Percentiles rank a stretch among this genome's conserved stretches.
Conservation (phyloP, 92 coral and sea anemone genomes). For the Parazoanthus swiftii region DNA sequence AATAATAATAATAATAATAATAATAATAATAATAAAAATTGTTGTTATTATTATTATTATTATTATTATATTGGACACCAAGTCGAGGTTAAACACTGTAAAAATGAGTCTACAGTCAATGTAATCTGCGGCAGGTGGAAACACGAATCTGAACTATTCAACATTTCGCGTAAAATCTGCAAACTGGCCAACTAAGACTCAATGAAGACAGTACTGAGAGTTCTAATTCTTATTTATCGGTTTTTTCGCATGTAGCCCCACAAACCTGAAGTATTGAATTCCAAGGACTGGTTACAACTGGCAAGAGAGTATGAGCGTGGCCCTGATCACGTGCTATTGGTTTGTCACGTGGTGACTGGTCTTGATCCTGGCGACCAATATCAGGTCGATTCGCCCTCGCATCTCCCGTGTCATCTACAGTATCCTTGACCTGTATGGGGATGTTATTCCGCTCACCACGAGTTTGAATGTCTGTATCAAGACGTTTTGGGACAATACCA, state of each 20-base stretch:
- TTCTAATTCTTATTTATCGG: no score
- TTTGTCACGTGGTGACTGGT: background rate
- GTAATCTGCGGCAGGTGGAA: no score
- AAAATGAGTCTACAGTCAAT: no score
- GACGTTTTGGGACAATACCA: background rate
- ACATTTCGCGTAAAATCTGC: no score
- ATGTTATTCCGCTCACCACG: background rate
- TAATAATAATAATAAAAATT: no score
- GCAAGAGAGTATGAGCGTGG: background rate
- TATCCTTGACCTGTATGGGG: background rate
- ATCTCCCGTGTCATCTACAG: background rate
- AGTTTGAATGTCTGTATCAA: background rate
- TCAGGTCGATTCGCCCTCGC: background rate
- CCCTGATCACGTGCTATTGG: background rate
- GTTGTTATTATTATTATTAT: no score
- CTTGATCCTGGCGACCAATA: background rate
- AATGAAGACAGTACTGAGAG: no score
- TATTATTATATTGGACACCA: no score
- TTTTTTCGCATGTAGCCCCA: background rate
- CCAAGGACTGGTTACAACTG: conserved; percentile 14
- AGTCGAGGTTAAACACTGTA: no score
- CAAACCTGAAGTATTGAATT: conserved; percentile 7
- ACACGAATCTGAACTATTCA: no score
- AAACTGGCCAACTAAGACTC: no score
- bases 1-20: no score